These are phyloP conservation scores for Cheilosia grossa DNA, from an alignment of 2,888 invertebrate species.

Conservation along the genomic window DNA sequence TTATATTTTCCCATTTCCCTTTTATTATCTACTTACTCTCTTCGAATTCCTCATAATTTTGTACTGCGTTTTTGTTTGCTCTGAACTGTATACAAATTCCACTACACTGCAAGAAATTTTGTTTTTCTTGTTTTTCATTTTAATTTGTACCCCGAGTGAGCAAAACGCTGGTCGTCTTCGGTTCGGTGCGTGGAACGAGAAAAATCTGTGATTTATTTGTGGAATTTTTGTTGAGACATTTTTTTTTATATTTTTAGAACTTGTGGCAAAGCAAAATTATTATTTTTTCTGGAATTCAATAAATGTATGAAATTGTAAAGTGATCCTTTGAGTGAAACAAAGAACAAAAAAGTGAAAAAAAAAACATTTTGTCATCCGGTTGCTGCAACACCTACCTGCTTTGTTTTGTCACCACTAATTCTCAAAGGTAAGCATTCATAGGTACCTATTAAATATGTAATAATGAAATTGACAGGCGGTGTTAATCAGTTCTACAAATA, in stretches of 20 bases:
- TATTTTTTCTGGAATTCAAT: constrained; percentile 4
- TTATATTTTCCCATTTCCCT: constrained; percentile 40
- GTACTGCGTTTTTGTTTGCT: not conserved
- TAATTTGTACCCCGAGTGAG: constrained; percentile 36
- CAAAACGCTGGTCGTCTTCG: constrained; percentile 55
- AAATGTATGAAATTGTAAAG: constrained; percentile 17
- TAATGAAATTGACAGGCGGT: too few relatives aligned
- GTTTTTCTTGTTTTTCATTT: constrained; percentile 12
- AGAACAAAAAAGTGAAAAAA: constrained; percentile 20
- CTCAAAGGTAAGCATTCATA: constrained; percentile 45
- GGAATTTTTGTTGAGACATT: constrained; percentile 38
- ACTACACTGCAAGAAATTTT: constrained; percentile 66
- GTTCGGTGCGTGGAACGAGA: constrained; percentile 50
- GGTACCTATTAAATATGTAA: not conserved
- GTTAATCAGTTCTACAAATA: too few relatives aligned
- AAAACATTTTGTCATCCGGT: constrained; percentile 26
- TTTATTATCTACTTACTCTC: constrained; percentile 29
- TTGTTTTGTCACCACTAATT: constrained; percentile 16
- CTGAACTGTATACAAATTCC: constrained; percentile 26
- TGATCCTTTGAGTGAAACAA: constrained; percentile 12
- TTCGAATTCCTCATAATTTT: constrained; percentile 20
- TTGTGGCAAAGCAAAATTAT: constrained; percentile 34
- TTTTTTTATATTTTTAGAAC: constrained; percentile 67
- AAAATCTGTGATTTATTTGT: constrained; percentile 47
- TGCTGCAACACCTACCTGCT: constrained; percentile 58